Evolutionary conservation across 2,888 invertebrate species (phyloP).

Genomic region (Polymixis flavicincta): DNA sequence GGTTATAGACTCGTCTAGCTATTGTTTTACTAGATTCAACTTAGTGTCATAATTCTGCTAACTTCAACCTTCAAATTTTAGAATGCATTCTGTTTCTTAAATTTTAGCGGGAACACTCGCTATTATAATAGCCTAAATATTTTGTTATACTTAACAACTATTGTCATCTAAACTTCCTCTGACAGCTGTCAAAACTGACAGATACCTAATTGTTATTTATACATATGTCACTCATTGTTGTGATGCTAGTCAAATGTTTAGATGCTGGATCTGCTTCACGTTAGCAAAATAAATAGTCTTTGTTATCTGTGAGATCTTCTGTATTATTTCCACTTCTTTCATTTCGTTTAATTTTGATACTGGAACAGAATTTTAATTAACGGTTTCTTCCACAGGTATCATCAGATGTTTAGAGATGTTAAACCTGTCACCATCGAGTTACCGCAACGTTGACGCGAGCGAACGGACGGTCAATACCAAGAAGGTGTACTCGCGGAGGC

Average conservation of each 20-base stretch:
- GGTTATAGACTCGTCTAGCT: neutral
- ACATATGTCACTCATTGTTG: neutral
- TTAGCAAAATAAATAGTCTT: neutral
- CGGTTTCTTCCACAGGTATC: slow-evolving; percentile 78
- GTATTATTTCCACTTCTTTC: neutral
- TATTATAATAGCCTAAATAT: neutral
- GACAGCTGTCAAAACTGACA: slow-evolving; percentile 22
- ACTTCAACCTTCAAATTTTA: neutral
- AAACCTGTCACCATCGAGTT: slow-evolving; percentile 86
- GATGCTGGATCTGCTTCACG: neutral
- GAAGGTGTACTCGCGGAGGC: slow-evolving; percentile 85
- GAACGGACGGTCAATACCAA: slow-evolving; percentile 82
- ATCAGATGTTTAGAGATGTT: slow-evolving; percentile 89
- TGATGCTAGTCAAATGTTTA: neutral
- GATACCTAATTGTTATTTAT: neutral
- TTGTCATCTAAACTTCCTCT: neutral
- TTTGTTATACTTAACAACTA: neutral
- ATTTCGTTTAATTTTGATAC: neutral
- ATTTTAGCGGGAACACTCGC: no score
- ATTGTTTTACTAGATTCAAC: neutral
- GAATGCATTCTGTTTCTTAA: neutral
- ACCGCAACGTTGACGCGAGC: slow-evolving; percentile 81
- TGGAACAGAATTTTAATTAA: neutral
- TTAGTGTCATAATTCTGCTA: neutral
- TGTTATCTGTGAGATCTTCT: no score